Evolutionary conservation across 2,888 invertebrate genomes (phyloP), one percentile per base, ranked within the genome.

Genomic region (Lycaena phlaeas): DNA sequence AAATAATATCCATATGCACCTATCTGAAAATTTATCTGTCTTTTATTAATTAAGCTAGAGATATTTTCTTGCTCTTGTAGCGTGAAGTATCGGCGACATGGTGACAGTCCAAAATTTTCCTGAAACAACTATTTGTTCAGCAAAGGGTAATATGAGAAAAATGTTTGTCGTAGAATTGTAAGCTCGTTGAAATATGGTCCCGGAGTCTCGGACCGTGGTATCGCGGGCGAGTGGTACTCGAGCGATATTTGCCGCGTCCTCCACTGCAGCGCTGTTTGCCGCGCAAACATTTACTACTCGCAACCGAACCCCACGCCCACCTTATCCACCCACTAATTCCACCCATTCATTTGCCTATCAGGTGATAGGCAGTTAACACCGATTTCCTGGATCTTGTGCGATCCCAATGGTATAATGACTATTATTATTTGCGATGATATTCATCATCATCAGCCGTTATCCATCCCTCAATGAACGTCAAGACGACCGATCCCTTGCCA

Each of bases 231-330:
- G 74, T 66, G 69, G 63, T 64, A 55, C 67, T 70, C 54, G 52
- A 65, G 63, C 59, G 62, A 71, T 77, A 72, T 77, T 76, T 75
- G 71, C 71, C 62, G 62, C 68, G 55, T 61, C 53, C 68, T 73
- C 65, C 62, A 71, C 9, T 27, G 61, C 52, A 61, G 46, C 51
- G 54, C 61, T 77, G 68, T 81, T 76, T 78, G 69, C 64, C 52
- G 44, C 55, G 58, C 68, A 77, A 75, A 78, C 68, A 75, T 46
- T 49, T 30, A 27, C 34, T 18, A 15, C 41, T 29, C 30, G 30
- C 14, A 26, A 43, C 47, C 42, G 29, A 27, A 28, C 34, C 38
- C 38, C 36, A 36, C 38, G 40, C 41, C 31, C 40, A 26, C 34
- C 41, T 34, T 25, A 40, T 38, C 39, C 31, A 41, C 40, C 34